Percentiles rank a stretch among this genome's conserved stretches.
These are phyloP conservation scores for Scalopus aquaticus DNA, from an alignment of 2,113 vertebrate species.

Conservation along the genomic window DNA sequence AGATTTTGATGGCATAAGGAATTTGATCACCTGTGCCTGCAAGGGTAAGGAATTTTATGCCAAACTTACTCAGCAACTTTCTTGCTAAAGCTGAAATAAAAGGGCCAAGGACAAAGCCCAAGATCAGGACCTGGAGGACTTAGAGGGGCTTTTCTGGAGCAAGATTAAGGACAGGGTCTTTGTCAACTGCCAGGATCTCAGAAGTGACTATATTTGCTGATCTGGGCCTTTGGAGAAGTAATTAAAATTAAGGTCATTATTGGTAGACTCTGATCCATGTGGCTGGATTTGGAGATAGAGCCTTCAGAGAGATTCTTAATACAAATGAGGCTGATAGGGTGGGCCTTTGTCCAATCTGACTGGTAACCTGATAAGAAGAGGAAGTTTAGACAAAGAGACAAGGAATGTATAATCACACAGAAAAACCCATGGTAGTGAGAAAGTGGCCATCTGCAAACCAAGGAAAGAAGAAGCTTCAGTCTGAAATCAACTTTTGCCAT, in stretches of 20 bases:
- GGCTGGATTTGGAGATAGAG: neutral
- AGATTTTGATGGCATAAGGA: neutral
- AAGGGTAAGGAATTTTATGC: neutral
- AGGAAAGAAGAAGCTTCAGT: neutral
- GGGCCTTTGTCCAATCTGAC: neutral
- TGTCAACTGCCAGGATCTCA: neutral
- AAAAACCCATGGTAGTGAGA: fast-evolving
- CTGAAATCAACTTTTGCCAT: neutral
- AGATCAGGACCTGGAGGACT: neutral
- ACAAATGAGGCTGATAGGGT: neutral
- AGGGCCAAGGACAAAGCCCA: neutral
- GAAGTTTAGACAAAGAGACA: neutral
- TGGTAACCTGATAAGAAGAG: neutral
- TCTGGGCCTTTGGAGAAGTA: neutral
- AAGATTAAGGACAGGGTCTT: neutral
- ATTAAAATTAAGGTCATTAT: neutral
- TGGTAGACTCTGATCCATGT: neutral
- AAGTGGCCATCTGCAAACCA: too few relatives aligned
- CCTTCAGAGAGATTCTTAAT: neutral
- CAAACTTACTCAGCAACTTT: neutral
- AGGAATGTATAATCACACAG: neutral
- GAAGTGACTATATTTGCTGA: neutral
- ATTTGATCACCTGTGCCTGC: neutral
- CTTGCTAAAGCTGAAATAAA: neutral
- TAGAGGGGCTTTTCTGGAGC: neutral